Conservation (phyloP, 23 tunicate species). For the Trididemnum miniatum region DNA sequence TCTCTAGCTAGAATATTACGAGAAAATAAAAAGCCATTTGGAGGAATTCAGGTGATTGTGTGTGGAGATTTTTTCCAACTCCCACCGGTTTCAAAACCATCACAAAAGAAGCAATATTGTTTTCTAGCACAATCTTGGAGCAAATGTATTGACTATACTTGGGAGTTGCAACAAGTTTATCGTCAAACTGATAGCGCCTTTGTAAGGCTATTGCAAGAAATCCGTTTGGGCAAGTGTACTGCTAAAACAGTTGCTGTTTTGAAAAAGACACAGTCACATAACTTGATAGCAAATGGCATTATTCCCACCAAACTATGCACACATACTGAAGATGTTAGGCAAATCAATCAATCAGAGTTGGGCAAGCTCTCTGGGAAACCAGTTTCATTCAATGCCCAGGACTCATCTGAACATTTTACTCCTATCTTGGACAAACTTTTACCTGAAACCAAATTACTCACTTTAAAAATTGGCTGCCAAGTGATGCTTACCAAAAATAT, state of each 20-base stretch:
- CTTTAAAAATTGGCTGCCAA: slow-evolving; percentile 84
- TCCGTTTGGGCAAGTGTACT: slow-evolving; percentile 74
- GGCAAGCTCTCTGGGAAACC: slow-evolving; percentile 55
- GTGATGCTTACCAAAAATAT: slow-evolving; percentile 95
- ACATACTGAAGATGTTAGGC: slow-evolving; percentile 81
- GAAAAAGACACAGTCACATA: slow-evolving; percentile 59
- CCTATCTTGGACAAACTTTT: slow-evolving; percentile 52
- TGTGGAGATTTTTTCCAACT: slow-evolving; percentile 99
- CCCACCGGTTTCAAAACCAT: slow-evolving; percentile 92
- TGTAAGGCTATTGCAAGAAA: slow-evolving; percentile 66
- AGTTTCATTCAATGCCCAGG: slow-evolving; percentile 42
- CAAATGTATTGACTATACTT: slow-evolving; percentile 38
- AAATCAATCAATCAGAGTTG: slow-evolving; percentile 50
- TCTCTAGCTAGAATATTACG: slow-evolving; percentile 65
- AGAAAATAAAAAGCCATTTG: slow-evolving; percentile 68
- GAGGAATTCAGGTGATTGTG: slow-evolving; percentile 92
- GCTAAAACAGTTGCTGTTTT: slow-evolving; percentile 35
- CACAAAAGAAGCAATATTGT: slow-evolving; percentile 67
- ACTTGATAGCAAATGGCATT: slow-evolving; percentile 48
- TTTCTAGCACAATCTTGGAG: slow-evolving; percentile 74
- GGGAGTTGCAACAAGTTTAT: slow-evolving; percentile 74
- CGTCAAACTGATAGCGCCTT: slow-evolving; percentile 72
- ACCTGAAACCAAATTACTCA: slow-evolving; percentile 62
- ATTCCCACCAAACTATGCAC: slow-evolving; percentile 90
- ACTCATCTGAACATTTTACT: slow-evolving; percentile 40